Evolutionary conservation across 2,888 invertebrate species (phyloP).

Genomic region (Baccha elongata): DNA sequence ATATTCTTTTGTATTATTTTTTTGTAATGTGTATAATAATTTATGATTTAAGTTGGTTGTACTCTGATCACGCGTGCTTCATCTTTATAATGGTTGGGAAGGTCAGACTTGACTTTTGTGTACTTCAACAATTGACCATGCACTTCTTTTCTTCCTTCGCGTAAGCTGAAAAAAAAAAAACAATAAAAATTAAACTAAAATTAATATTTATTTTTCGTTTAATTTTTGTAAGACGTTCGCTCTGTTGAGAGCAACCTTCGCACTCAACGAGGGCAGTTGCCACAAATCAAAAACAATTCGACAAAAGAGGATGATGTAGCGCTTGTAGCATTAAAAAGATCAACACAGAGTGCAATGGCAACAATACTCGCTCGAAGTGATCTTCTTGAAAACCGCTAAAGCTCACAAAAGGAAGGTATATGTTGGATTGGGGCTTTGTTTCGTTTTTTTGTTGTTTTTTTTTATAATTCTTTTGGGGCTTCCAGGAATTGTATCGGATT

Average conservation of each 20-base stretch:
- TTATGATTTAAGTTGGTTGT: constrained; percentile 38
- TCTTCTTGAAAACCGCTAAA: constrained; percentile 33
- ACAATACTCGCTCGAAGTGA: constrained; percentile 22
- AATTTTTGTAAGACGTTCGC: constrained; percentile 52
- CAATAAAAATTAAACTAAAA: constrained; percentile 30
- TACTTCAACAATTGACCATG: constrained; percentile 56
- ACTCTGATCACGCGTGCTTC: constrained; percentile 48
- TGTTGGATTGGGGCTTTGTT: constrained; percentile 32
- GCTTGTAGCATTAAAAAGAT: constrained; percentile 21
- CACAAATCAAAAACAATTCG: constrained; percentile 63
- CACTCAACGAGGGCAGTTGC: constrained; percentile 44
- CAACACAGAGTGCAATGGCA: constrained; percentile 50
- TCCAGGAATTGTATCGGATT: constrained; percentile 45
- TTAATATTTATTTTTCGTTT: constrained; percentile 62
- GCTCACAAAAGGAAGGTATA: constrained; percentile 31
- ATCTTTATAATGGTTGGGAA: constrained; percentile 49
- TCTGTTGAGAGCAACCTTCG: constrained; percentile 55
- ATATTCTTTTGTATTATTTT: constrained; percentile 7
- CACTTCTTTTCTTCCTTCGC: constrained; percentile 8
- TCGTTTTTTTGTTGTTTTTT: constrained; percentile 8
- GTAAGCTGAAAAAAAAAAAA: constrained; percentile 21
- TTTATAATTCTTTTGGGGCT: constrained; percentile 19
- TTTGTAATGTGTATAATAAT: constrained; percentile 36
- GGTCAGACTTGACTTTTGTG: constrained; percentile 40
- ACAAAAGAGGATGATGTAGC: constrained; percentile 43